These are phyloP conservation scores for Phoenicopterus ruber DNA, from an alignment of 2,113 vertebrate genomes.

Conservation along the genomic window DNA sequence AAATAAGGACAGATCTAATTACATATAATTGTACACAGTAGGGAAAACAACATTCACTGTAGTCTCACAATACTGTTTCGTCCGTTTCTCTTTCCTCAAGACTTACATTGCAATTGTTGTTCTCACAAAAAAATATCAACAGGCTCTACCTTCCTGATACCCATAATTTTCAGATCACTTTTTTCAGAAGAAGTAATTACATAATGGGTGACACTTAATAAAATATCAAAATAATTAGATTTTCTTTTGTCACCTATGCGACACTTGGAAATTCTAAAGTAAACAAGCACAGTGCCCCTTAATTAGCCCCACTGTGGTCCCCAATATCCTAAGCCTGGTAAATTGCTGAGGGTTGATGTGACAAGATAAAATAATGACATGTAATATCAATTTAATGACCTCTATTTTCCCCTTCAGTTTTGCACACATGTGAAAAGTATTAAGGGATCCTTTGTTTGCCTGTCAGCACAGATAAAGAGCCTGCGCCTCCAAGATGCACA, in stretches of 20 bases:
- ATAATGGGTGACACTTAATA: slow-evolving; percentile 30
- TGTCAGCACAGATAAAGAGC: background rate
- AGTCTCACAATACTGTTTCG: slow-evolving; percentile 28
- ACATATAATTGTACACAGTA: slow-evolving; percentile 51
- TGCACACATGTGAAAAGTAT: background rate
- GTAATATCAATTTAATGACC: slow-evolving; percentile 51
- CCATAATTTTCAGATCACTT: slow-evolving; percentile 16
- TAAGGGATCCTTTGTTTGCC: slow-evolving; percentile 29
- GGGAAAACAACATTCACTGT: slow-evolving; percentile 34
- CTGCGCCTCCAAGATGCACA: background rate
- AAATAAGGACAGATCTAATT: slow-evolving; percentile 50
- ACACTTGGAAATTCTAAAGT: slow-evolving; percentile 21
- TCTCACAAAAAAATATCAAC: slow-evolving; percentile 35
- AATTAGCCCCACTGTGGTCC: slow-evolving; percentile 12
- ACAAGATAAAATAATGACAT: slow-evolving; percentile 37
- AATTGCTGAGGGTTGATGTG: slow-evolving; percentile 32
- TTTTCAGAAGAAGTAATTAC: slow-evolving; percentile 15
- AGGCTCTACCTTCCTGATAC: background rate
- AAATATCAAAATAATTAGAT: slow-evolving; percentile 62
- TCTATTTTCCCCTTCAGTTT: slow-evolving; percentile 17
- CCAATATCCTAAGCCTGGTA: background rate
- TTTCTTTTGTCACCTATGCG: slow-evolving; percentile 41
- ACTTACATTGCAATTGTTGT: background rate
- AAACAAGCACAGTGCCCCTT: background rate
- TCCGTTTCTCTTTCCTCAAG: slow-evolving; percentile 15